Evolutionary conservation across 53 echinoderm and acorn worm genomes (phyloP).

Genomic region (Echinometra lucunter): DNA sequence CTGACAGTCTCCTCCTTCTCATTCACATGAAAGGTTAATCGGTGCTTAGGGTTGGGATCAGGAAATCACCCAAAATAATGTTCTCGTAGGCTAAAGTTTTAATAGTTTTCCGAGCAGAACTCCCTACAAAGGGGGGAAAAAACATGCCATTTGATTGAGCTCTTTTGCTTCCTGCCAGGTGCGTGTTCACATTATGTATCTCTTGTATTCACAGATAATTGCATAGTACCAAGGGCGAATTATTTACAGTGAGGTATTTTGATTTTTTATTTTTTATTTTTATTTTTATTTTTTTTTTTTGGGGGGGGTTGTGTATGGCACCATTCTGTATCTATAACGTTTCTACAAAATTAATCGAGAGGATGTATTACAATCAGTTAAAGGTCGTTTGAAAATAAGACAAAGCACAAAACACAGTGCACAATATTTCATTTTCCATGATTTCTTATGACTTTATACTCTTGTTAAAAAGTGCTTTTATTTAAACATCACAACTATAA

Average conservation of each 20-base stretch:
- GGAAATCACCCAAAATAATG: background rate
- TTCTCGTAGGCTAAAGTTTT: background rate
- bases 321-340: background rate
- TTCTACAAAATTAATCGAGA: no score
- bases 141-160: background rate
- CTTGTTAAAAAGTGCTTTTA: no score
- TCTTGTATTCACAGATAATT: background rate
- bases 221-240: background rate
- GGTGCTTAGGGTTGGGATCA: background rate
- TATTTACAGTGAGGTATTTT: background rate
- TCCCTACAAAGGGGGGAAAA: background rate
- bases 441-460: no score
- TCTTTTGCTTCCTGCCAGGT: background rate
- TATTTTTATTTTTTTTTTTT: background rate
- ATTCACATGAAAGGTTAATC: constrained; percentile 18
- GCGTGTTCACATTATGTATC: background rate
- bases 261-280: background rate
- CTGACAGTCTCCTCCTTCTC: background rate
- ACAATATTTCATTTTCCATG: no score
- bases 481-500: no score
- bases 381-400: no score
- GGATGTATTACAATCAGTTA: no score
- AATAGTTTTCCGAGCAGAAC: background rate
- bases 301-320: no score
- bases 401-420: no score